phyloP scores from a whole-genome alignment of 2,113 vertebrate genomes.

The Peucedramus taeniatus region DNA sequence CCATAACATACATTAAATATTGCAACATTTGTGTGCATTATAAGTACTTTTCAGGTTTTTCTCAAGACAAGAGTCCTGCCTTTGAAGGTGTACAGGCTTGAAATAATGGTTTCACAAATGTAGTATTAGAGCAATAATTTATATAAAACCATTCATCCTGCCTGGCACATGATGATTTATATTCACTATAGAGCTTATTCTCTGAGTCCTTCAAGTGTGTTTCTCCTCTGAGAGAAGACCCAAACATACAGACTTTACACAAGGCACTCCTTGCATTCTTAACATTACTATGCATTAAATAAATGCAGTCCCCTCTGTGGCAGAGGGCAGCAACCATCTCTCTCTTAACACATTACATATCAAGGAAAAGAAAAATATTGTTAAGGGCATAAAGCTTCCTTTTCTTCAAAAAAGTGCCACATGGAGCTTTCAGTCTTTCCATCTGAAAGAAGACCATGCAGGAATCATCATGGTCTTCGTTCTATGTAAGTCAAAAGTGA shows the following conservation, averaged over 20 bases:
- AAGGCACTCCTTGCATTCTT: not conserved
- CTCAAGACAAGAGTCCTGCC: not conserved
- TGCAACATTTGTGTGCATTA: not conserved
- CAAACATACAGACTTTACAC: not conserved
- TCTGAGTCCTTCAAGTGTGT: not conserved
- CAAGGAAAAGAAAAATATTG: not conserved
- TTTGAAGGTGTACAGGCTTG: not conserved
- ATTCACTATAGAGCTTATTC: not conserved
- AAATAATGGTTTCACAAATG: not conserved
- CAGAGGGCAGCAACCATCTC: not conserved
- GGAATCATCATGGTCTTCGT: not conserved
- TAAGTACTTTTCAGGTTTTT: not conserved
- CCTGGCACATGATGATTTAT: not conserved
- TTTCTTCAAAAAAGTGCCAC: not conserved
- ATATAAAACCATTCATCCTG: slow-evolving; percentile 26
- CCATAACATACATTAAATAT: not conserved
- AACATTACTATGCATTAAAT: not conserved
- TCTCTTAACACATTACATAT: not conserved
- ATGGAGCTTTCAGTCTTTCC: not conserved
- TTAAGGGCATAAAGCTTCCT: not conserved
- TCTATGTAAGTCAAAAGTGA: not conserved
- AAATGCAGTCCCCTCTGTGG: not conserved
- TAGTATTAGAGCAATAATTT: slow-evolving; percentile 2
- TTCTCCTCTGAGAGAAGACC: not conserved
- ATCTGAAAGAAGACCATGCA: not conserved